Percentiles rank a stretch among this genome's conserved stretches.
Conservation (phyloP, 2,888 invertebrate genomes). For the Maniola hyperantus region DNA sequence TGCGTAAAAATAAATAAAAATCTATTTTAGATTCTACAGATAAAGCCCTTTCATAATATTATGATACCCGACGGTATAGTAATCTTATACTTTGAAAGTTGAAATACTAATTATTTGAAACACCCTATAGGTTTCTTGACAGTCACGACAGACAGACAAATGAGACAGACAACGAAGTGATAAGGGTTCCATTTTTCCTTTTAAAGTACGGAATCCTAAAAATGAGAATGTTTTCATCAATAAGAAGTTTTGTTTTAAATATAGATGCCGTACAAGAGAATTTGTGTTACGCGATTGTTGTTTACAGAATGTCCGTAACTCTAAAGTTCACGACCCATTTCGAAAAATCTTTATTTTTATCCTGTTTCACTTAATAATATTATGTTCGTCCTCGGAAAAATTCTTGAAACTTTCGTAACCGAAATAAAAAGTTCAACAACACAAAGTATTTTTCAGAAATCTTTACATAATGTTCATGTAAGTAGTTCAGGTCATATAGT, state of each 20-base stretch:
- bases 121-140: too few species aligned
- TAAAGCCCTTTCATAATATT: too few species aligned
- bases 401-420: not conserved
- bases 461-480: not conserved
- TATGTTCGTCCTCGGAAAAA: not conserved
- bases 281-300: not conserved
- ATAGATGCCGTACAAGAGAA: not conserved
- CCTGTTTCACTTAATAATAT: not conserved
- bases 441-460: not conserved
- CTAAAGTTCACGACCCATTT: not conserved
- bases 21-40: too few species aligned
- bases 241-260: not conserved
- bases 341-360: slow-evolving; percentile 1
- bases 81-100: too few species aligned
- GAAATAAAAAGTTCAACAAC: not conserved
- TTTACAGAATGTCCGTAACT: not conserved
- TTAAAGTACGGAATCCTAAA: too few species aligned
- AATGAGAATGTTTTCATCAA: not conserved
- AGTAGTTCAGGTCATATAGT: too few species aligned
- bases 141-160: too few species aligned
- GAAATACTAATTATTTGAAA: too few species aligned
- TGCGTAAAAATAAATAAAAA: too few species aligned
- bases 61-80: too few species aligned
- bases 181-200: too few species aligned
- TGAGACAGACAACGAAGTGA: too few species aligned